These are phyloP conservation scores for Tragulus kanchil DNA, from an alignment of 2,113 vertebrate genomes.

Conservation along the genomic window DNA sequence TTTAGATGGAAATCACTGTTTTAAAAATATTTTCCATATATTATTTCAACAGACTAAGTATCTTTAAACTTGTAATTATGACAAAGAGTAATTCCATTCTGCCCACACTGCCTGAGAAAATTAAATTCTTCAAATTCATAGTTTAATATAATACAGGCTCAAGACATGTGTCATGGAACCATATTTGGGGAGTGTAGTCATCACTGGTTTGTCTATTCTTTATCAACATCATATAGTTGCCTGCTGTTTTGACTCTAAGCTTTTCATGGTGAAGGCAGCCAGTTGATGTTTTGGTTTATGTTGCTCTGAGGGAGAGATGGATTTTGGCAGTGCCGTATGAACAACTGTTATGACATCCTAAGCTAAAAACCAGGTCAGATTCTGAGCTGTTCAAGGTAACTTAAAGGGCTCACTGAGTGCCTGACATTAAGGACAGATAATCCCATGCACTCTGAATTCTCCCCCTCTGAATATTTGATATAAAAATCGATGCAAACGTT, in stretches of 20 bases:
- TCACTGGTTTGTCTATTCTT: background rate
- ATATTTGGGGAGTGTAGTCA: background rate
- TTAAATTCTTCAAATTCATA: background rate
- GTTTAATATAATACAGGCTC: background rate
- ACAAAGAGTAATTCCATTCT: background rate
- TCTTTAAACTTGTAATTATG: background rate
- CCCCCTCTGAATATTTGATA: background rate
- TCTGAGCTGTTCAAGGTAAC: background rate
- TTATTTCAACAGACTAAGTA: slow-evolving; percentile 7
- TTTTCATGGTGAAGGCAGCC: background rate
- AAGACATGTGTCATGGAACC: background rate
- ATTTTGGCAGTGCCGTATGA: background rate
- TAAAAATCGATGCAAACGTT: background rate
- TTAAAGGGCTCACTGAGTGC: background rate
- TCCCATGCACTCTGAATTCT: background rate
- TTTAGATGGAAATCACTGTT: background rate
- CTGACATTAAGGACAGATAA: background rate
- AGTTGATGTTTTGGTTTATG: background rate
- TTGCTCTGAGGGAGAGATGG: background rate
- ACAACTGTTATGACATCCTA: background rate
- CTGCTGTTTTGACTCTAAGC: background rate
- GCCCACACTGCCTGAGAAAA: background rate
- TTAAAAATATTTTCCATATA: background rate
- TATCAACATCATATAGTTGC: background rate
- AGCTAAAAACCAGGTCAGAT: background rate